phyloP scores from a whole-genome alignment of 2,888 invertebrate species.

The Drosophila tanythrix region DNA sequence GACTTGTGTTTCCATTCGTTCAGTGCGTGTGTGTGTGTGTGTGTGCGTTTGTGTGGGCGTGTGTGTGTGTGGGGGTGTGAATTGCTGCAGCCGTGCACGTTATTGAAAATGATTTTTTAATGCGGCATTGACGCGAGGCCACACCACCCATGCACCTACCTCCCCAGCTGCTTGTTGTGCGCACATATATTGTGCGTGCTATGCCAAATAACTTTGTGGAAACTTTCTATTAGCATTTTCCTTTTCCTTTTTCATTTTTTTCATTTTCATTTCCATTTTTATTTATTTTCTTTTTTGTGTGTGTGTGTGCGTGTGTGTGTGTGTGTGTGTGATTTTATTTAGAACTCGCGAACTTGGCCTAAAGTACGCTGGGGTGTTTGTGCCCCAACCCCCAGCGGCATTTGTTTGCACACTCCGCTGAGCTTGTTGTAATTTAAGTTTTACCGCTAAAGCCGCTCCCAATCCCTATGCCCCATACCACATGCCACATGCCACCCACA shows the following conservation, averaged over 20 bases:
- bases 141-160: neutral
- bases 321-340: neutral
- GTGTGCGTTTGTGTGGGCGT: neutral
- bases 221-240: constrained; percentile 66
- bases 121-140: constrained; percentile 66
- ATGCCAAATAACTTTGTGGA: constrained; percentile 56
- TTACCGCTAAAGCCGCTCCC: constrained; percentile 6
- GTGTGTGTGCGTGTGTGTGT: too few species aligned
- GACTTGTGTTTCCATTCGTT: constrained; percentile 17
- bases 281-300: constrained; percentile 19
- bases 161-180: neutral
- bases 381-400: constrained; percentile 37
- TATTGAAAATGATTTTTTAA: constrained; percentile 82
- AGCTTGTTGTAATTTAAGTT: constrained; percentile 68
- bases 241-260: constrained; percentile 31
- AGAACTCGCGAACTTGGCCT: neutral
- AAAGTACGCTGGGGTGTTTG: constrained; percentile 2
- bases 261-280: constrained; percentile 14
- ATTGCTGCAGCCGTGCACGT: constrained; percentile 57
- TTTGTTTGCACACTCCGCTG: constrained; percentile 52
- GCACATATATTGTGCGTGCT: constrained; percentile 26
- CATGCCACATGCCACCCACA: neutral
- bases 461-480: neutral
- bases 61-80: constrained; percentile 1
- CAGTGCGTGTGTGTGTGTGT: neutral